These are phyloP conservation scores for Patella pellucida DNA, from an alignment of 2,888 invertebrate genomes.

Conservation along the genomic window DNA sequence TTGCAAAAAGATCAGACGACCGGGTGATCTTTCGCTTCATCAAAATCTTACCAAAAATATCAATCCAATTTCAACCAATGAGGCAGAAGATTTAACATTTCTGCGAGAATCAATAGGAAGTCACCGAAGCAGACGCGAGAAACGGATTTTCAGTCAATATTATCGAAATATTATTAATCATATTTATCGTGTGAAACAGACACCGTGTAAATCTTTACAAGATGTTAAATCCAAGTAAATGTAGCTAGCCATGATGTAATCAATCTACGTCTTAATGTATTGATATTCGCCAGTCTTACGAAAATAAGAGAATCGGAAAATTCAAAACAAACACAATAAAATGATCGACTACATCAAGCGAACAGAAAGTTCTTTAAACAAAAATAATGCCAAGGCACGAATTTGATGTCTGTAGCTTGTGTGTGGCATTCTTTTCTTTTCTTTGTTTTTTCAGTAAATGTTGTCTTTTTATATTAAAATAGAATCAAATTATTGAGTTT, in stretches of 20 bases:
- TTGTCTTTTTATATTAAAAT: too few relatives aligned
- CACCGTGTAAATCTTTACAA: background rate
- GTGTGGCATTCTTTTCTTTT: too few relatives aligned
- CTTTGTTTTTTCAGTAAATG: too few relatives aligned
- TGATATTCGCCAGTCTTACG: background rate
- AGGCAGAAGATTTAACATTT: background rate
- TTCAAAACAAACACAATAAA: too few relatives aligned
- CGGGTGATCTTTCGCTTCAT: background rate
- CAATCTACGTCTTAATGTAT: background rate
- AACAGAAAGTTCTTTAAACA: too few relatives aligned
- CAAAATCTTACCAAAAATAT: background rate
- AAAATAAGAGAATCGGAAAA: too few relatives aligned
- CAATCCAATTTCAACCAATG: background rate
- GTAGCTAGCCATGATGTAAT: background rate
- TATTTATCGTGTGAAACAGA: background rate
- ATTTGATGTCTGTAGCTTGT: too few relatives aligned
- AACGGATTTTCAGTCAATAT: constrained; percentile 5
- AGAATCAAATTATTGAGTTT: too few relatives aligned
- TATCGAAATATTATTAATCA: constrained; percentile 9
- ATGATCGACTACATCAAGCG: too few relatives aligned
- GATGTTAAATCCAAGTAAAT: background rate
- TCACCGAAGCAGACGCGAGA: background rate
- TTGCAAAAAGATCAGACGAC: too few relatives aligned
- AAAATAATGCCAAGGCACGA: too few relatives aligned
- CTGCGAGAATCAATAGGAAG: constrained; percentile 4